Percentiles rank a stretch among this genome's conserved stretches.
phyloP scores from a whole-genome alignment of 2,888 invertebrate species.

The Nymphalis polychloros region DNA sequence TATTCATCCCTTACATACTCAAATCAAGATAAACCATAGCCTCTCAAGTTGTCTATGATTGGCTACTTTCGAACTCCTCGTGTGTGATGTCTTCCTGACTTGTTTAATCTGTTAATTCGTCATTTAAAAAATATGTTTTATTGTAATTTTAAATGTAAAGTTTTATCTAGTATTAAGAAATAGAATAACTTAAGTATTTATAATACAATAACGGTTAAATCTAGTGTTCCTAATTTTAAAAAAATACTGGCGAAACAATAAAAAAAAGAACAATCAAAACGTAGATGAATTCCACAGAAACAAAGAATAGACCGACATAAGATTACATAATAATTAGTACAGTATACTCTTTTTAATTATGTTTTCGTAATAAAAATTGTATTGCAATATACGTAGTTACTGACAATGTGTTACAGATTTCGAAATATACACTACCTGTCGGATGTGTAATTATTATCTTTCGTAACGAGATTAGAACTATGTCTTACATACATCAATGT shows the following conservation, averaged over 20 bases:
- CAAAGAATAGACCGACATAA: background rate
- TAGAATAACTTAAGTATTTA: too few relatives aligned
- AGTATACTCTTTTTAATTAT: conserved; percentile 1
- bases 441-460: conserved; percentile 1
- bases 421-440: background rate
- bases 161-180: too few relatives aligned
- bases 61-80: too few relatives aligned
- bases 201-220: too few relatives aligned
- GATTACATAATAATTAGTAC: conserved; percentile 6
- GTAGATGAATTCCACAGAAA: background rate
- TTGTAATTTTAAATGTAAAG: too few relatives aligned
- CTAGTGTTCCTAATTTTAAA: too few relatives aligned
- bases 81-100: too few relatives aligned
- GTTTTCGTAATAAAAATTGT: conserved; percentile 8
- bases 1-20: too few relatives aligned
- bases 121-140: too few relatives aligned
- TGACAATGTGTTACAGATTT: background rate
- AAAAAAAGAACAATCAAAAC: background rate
- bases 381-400: conserved; percentile 2
- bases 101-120: too few relatives aligned
- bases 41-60: too few relatives aligned
- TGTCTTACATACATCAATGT: background rate
- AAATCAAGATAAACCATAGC: too few relatives aligned
- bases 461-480: conserved; percentile 5
- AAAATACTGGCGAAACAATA: background rate